Evolutionary conservation across 1,140 invertebrate genomes (phyloP).

Genomic region (Trissolcus basalis): DNA sequence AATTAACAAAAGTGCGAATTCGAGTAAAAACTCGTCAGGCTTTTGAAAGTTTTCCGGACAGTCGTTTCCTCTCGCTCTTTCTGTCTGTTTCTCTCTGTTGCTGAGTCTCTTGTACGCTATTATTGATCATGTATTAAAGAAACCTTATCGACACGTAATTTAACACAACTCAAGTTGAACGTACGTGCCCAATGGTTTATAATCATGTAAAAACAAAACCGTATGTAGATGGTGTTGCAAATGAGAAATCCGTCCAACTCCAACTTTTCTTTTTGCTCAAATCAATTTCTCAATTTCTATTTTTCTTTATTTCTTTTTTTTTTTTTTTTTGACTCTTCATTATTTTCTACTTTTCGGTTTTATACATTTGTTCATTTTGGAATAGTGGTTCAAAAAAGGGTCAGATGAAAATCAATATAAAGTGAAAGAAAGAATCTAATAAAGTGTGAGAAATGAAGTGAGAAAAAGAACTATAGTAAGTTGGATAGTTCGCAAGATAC

Average conservation of each 20-base stretch:
- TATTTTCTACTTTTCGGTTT: too few species aligned
- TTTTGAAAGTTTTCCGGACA: conserved; percentile 40
- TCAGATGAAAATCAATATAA: too few species aligned
- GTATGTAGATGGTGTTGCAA: conserved; percentile 6
- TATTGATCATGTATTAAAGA: conserved; percentile 69
- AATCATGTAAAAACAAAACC: conserved; percentile 13
- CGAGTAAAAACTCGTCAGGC: conserved; percentile 18
- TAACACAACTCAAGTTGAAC: conserved; percentile 47
- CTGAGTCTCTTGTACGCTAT: conserved; percentile 33
- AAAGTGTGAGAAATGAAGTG: too few species aligned
- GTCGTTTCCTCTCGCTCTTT: too few species aligned
- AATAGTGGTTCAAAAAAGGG: too few species aligned
- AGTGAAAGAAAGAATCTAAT: too few species aligned
- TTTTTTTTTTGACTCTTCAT: too few species aligned
- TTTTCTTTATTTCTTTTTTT: too few species aligned
- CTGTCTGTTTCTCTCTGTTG: not conserved
- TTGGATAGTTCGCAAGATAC: not conserved
- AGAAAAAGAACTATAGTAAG: not conserved
- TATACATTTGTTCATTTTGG: too few species aligned
- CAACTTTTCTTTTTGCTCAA: not conserved
- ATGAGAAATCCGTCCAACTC: conserved; percentile 10
- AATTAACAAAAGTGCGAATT: conserved; percentile 11
- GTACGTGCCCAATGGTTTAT: conserved; percentile 28
- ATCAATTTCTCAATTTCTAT: too few species aligned
- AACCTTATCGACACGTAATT: conserved; percentile 61